Evolutionary conservation across 1,140 invertebrate genomes (phyloP), one percentile per base, ranked within the genome.

Genomic region (Bombus waltoni): DNA sequence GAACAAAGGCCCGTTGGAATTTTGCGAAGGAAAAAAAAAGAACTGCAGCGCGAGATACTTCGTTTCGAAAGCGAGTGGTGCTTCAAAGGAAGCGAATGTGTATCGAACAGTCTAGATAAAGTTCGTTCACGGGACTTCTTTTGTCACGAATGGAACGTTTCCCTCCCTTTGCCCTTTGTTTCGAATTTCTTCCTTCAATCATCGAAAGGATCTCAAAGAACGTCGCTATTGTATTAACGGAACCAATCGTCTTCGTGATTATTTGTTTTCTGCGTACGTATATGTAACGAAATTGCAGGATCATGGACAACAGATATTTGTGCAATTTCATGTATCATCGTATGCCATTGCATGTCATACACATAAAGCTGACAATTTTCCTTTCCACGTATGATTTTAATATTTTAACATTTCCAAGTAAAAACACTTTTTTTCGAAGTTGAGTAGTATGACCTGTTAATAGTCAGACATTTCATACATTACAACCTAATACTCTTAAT

Each of bases 41-140:
- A 89, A 80, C 80, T 66, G 73, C 32, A 83, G 68, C 78, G 66
- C 66, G 78, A 25, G 65, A 74, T 73, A 68, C 62, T 73, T 81
- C 40, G 68, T 71, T 70, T 66, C 38, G 53, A 57, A 89, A 88
- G 78, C 87, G 42, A 78, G n/a, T 74, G 18, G 13, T 35, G 83
- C 68, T 88, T 53, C 32, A 42, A 40, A 42, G 18, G 53, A 78
- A 80, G 59, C 42, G 53, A 40, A 65, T 38, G 22, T 66, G 18
- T 65, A 35, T 62, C 32, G 32, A 47, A 28, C 42, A 25, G 15
- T 73, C 57, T 44, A 11, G 44, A n/a, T 57, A 68, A 22, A 76
- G 42, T 9, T 47, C 9, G 71, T 40, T 28, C 15, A 42, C 35
- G 28, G 42, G 1, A 40, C 42, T 22, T 15, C 9, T 77, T 76